Base-by-base conservation (phyloP, 2,888 invertebrate species). In the Apamea anceps region DNA sequence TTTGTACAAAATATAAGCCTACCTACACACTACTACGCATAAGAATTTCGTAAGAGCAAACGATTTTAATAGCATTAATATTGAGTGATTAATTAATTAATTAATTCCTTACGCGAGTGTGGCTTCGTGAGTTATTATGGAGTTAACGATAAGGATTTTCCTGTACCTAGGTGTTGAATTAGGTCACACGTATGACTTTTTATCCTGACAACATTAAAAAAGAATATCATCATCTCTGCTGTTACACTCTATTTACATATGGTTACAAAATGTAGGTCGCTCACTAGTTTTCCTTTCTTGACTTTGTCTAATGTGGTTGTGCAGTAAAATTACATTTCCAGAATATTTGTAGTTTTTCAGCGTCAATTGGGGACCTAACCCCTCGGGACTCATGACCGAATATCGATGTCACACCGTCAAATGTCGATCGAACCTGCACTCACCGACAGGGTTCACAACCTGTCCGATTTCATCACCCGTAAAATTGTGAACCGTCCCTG, bases 41-140 rank as follows among this genome's bases (percentile, higher is more conserved):
- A 51, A 37, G 37, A 32, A 51, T 5, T 66, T 12, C 18, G 32
- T 74, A 37, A 65, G 13, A 18, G 63, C 48, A n/a, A 37, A 12
- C 74, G 32, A 65, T 74, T 65, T 51, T 32, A 74, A 73, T 32
- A 65, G 37, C 45, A 45, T 48, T 60, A 13, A 72, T 48, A 25
- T 62, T 48, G 25, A 32, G 32, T 32, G 32, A 32, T 32, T 32
- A 32, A 32, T 32, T 32, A 32, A 32, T 32, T 32, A 32, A 32
- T 32, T 32, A 32, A 32, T 32, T 32, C 2, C 32, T 48, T 73
- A 25, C 32, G 15, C 28, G 32, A 28, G 51, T 28, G 18, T 25
- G 32, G 32, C 37, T 51, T 21, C n/a, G 25, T 2, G 65, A n/a
- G 25, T 32, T 32, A 32, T 48, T 32, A 25, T 25, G 25, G 63